phyloP scores from a whole-genome alignment of 2,113 vertebrate genomes.

The Labrus mixtus region DNA sequence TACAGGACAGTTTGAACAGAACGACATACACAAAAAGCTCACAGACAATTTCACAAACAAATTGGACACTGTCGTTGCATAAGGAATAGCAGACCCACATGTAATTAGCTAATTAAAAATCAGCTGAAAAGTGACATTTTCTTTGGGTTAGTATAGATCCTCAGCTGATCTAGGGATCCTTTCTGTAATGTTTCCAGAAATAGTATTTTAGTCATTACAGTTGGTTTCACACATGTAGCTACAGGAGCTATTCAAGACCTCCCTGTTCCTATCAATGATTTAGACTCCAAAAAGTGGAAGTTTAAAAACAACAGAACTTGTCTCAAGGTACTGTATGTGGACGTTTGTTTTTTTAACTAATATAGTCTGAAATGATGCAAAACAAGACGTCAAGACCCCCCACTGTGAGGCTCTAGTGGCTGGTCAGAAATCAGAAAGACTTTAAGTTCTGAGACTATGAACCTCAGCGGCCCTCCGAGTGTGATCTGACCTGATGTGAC shows the following conservation, averaged over 20 bases:
- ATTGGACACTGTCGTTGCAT: no score
- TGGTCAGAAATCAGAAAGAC: slow-evolving; percentile 14
- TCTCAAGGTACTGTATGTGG: neutral
- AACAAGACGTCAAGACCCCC: slow-evolving; percentile 1
- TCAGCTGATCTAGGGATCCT: no score
- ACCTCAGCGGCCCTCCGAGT: neutral
- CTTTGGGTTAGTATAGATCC: no score
- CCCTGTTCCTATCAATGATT: neutral
- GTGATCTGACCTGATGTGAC: neutral
- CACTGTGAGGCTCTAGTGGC: slow-evolving; percentile 5
- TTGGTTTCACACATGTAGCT: neutral
- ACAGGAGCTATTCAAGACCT: neutral
- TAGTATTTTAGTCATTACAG: neutral
- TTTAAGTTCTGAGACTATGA: neutral
- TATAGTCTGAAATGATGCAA: slow-evolving; percentile 4
- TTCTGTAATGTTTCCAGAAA: neutral
- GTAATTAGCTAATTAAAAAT: no score
- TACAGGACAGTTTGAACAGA: no score
- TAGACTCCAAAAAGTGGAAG: no score
- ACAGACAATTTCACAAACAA: no score
- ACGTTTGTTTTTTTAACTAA: neutral
- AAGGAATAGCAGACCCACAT: no score
- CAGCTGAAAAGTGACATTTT: no score
- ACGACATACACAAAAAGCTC: no score
- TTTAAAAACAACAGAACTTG: neutral